Evolutionary conservation across 2,797 vertebrate genomes (phyloP).

Genomic region (Pteronotus mesoamericanus): DNA sequence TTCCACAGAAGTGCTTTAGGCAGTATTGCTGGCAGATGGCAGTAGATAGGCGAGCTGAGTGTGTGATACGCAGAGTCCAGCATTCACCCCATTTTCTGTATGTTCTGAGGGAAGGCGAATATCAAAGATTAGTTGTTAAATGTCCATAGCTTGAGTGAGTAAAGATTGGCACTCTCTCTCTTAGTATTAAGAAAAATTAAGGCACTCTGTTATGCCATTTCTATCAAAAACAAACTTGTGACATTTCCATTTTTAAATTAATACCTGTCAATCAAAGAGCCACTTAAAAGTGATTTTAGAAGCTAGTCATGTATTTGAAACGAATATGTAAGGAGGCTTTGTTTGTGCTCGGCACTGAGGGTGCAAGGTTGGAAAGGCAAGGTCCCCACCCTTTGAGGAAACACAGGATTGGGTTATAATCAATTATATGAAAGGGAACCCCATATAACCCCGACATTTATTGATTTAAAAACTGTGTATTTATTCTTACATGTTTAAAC

Average conservation of each 20-base stretch:
- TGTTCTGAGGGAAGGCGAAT: not conserved
- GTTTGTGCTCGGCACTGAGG: not conserved
- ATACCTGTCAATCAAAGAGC: not conserved
- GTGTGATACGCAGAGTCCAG: not conserved
- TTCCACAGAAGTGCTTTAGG: not conserved
- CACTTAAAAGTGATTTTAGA: slow-evolving; percentile 1
- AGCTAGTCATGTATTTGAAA: not conserved
- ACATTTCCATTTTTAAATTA: slow-evolving; percentile 9
- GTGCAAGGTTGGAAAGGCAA: not conserved
- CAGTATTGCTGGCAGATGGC: not conserved
- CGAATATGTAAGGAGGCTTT: not conserved
- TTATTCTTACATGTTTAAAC: accelerated
- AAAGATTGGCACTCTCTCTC: not conserved
- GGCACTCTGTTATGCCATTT: not conserved
- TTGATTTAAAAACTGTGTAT: too few relatives aligned
- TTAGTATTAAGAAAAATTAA: not conserved
- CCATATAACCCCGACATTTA: not conserved
- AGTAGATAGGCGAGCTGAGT: not conserved
- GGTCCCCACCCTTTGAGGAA: not conserved
- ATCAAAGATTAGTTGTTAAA: not conserved
- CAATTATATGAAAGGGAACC: not conserved
- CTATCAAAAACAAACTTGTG: not conserved
- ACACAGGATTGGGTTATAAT: not conserved
- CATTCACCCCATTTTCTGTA: not conserved
- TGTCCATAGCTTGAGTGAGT: not conserved